phyloP scores from a whole-genome alignment of 2,888 invertebrate genomes.

The Neoascia interrupta region DNA sequence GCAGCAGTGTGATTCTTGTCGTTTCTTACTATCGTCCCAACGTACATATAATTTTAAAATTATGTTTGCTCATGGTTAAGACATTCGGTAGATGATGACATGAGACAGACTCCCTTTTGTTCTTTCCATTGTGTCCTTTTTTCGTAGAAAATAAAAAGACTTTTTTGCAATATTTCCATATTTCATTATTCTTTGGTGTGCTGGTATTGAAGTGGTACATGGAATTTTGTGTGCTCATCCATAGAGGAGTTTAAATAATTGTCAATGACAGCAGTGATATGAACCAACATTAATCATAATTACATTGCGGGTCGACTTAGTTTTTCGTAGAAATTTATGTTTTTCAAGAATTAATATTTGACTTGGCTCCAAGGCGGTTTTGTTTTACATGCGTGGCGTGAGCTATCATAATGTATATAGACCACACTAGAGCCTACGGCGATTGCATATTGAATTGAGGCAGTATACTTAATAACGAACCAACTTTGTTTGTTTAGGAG shows the following conservation, averaged over 20 bases:
- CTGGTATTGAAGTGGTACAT: slow-evolving; percentile 10
- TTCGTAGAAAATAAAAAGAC: too few species aligned
- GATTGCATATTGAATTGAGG: too few species aligned
- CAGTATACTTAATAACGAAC: too few species aligned
- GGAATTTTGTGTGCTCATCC: slow-evolving; percentile 29
- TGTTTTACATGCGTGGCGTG: too few species aligned
- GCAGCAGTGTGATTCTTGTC: slow-evolving; percentile 12
- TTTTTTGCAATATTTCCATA: slow-evolving; percentile 28
- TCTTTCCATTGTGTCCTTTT: not conserved
- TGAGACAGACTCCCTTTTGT: not conserved
- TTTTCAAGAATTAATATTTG: too few species aligned
- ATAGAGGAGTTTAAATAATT: slow-evolving; percentile 49
- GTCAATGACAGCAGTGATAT: slow-evolving; percentile 49
- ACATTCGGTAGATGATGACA: slow-evolving; percentile 4
- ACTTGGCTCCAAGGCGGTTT: too few species aligned
- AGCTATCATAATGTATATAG: too few species aligned
- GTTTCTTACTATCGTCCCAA: slow-evolving; percentile 11
- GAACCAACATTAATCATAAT: slow-evolving; percentile 53
- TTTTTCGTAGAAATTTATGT: too few species aligned
- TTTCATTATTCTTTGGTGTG: slow-evolving; percentile 20
- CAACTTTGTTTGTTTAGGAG: too few species aligned
- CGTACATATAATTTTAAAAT: slow-evolving; percentile 53
- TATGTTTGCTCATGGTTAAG: slow-evolving; percentile 48
- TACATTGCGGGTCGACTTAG: slow-evolving; percentile 21
- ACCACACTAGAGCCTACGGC: too few species aligned